A percentile compares a stretch with the other conserved stretches of the same genome.
phyloP scores from a whole-genome alignment of 2,888 invertebrate genomes.

The Eurois occulta region DNA sequence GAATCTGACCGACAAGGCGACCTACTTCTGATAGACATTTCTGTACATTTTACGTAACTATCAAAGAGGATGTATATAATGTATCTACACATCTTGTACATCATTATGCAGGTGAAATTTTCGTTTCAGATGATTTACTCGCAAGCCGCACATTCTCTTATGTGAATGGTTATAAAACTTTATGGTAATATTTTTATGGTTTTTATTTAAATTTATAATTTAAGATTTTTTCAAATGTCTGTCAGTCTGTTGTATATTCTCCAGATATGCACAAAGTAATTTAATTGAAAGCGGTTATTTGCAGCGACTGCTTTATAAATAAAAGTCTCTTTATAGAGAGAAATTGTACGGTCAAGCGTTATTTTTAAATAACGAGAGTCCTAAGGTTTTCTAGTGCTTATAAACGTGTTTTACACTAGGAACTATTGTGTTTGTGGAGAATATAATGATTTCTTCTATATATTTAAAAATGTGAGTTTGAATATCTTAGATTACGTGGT shows the following conservation, averaged over 20 bases:
- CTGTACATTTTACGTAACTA: constrained; percentile 66
- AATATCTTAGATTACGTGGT: background rate
- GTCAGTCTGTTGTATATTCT: background rate
- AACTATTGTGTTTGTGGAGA: background rate
- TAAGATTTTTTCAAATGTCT: background rate
- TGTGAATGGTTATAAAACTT: constrained; percentile 25
- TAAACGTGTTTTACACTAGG: background rate
- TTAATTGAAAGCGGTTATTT: constrained; percentile 50
- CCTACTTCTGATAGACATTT: constrained; percentile 70
- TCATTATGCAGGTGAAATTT: constrained; percentile 59
- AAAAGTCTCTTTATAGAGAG: constrained; percentile 50
- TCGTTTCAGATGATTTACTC: constrained; percentile 30
- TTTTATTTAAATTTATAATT: constrained; percentile 44
- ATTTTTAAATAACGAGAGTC: constrained; percentile 47
- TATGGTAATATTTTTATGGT: constrained; percentile 34
- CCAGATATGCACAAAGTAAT: constrained; percentile 13
- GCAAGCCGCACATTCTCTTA: constrained; percentile 23
- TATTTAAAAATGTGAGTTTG: background rate
- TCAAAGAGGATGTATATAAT: constrained; percentile 67
- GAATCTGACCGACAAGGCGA: constrained; percentile 67
- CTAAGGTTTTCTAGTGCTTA: constrained; percentile 45
- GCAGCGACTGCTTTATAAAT: constrained; percentile 46
- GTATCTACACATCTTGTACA: constrained; percentile 17
- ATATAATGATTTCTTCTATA: background rate
- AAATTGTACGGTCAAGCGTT: constrained; percentile 50